A percentile compares a stretch with the other conserved stretches of the same genome.
Conservation (phyloP, 2,797 vertebrate genomes). For the Kryptolebias ocellatus region DNA sequence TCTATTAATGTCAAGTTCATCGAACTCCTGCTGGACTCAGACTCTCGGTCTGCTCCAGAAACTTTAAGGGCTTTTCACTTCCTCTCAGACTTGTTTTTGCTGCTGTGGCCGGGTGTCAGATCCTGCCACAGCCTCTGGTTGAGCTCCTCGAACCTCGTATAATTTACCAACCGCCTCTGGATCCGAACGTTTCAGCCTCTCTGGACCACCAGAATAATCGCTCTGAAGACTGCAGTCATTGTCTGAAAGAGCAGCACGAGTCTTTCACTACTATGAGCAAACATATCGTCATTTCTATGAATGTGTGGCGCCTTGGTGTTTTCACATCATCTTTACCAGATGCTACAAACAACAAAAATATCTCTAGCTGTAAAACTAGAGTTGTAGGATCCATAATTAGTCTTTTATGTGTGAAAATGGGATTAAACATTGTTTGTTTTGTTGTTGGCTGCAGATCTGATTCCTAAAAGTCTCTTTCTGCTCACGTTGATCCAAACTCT, state of each 20-base stretch:
- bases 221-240: constrained; percentile 55
- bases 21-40: constrained; percentile 53
- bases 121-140: constrained; percentile 61
- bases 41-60: constrained; percentile 38
- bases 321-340: constrained; percentile 52
- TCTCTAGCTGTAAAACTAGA: constrained; percentile 3
- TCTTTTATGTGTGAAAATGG: constrained; percentile 2
- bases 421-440: constrained; percentile 1
- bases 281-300: constrained; percentile 57
- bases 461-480: constrained; percentile 7
- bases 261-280: constrained; percentile 46
- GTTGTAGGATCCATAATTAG: constrained; percentile 36
- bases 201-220: constrained; percentile 54
- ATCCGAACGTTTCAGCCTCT: constrained; percentile 55
- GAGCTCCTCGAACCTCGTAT: constrained; percentile 56
- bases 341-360: constrained; percentile 24
- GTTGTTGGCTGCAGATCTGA: constrained; percentile 49
- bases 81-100: constrained; percentile 36
- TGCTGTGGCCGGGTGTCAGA: constrained; percentile 50
- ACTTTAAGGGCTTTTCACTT: constrained; percentile 57
- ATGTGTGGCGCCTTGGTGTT: constrained; percentile 55
- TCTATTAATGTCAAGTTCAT: constrained; percentile 57
- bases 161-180: constrained; percentile 61
- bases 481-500: constrained; percentile 13
- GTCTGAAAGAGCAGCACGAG: constrained; percentile 52